Evolutionary conservation across 2,113 vertebrate genomes (phyloP), one percentile per base, ranked within the genome.

Genomic region (Ariopsis seemanni): DNA sequence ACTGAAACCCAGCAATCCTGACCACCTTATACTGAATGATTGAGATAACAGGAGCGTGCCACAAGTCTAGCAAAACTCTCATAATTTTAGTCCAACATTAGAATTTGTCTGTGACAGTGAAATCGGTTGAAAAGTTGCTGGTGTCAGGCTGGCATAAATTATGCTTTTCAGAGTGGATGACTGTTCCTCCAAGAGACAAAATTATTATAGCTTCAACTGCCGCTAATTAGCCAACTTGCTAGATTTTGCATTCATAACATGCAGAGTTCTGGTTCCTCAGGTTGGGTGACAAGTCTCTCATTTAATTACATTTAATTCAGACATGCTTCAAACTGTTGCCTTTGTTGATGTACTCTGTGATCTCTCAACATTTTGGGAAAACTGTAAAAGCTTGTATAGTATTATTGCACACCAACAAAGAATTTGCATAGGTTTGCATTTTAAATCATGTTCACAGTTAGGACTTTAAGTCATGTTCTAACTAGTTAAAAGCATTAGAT

Each of bases 391-490:
- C n/a, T 20, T 18, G 12, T n/a, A 52, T 14, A 4, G 75, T 55
- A 27, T 79, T 55, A 58, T 58, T n/a, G n/a, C 50, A 63, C 20
- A 71, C 82, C 11, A 52, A 57, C 17, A 55, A n/a, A 22, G 4
- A 65, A 65, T 83, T 83, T 67, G 62, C 81, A 50, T 62, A 72
- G 17, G 8, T 84, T 84, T 84, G 53, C 83, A 84, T 42, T 57
- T 71, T 22, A 55, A 30, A 55, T 27, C 62, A n/a, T 17, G 12
- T 7, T 34, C 50, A 83, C 62, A 53, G 25, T 65, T 42, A 83
- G 12, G 0, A 83, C 50, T 79, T 80, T 80, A 30, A 58, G 58
- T 4, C 18, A 27, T 42, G 25, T 1, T 34, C 8, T 34, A 30
- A 34, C 8, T 20, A 48, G n/a, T 60, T 81, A 14, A 80, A 52